Evolutionary conservation across 2,888 invertebrate genomes (phyloP), one percentile per base, ranked within the genome.

Genomic region (Drosophila robusta): DNA sequence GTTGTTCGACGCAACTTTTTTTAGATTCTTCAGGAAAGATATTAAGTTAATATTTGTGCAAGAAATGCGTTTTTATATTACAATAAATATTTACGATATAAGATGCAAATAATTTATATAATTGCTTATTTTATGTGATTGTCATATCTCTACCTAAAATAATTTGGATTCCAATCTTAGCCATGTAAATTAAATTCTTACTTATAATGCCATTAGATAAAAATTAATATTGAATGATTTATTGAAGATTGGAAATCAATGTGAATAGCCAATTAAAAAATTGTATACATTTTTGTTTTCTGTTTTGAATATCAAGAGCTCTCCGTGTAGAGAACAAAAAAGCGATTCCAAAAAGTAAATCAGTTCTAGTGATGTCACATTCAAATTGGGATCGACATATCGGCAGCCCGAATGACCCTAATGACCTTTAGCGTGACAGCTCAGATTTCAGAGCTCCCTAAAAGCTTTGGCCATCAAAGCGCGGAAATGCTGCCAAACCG

Each of bases 401-500:
- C 22, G 22, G 26, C 26, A 29, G 22, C 34, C 42, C 46, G 46
- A 34, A 39, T 75, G 75, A 75, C 75, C 75, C 71, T 54, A 14
- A 0, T 75, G 75, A 75, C 75, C 75, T 75, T 75, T 75, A 71
- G 51, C 39, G 49, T 45, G 56, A 57, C 52, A 54, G 36, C 60
- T 45, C 44, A 29, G 38, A 26, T 38, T 39, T 52, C 22, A 5
- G 29, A 56, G 56, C 64, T 64, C 57, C 64, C 57, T 39, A 42
- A 71, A 38, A 51, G 45, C 58, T 26, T 32, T 16, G 47, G 32
- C 46, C 41, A 49, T 62, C 36, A 52, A 46, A 78, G 67, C 73
- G 46, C 76, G 72, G 75, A 82, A 85, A 82, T 82, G 82, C 82
- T 80, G 82, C 70, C 86, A 82, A 82, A 82, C 82, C 78, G 82